A percentile compares a stretch with the other conserved stretches of the same genome.
phyloP scores from a whole-genome alignment of 2,888 invertebrate genomes.

The Aromia moschata region DNA sequence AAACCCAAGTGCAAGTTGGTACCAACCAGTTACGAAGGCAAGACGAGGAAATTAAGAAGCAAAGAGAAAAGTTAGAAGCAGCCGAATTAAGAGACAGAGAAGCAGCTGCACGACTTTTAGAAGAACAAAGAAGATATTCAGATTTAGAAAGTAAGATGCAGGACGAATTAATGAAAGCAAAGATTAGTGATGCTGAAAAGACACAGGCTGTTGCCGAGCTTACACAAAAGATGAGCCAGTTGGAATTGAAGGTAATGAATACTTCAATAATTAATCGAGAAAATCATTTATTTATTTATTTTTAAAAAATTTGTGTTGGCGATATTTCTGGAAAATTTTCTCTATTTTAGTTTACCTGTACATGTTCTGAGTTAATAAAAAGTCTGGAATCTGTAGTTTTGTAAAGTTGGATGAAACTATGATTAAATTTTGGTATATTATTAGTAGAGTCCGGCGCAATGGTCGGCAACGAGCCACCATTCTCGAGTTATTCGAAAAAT shows the following conservation, averaged over 20 bases:
- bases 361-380: too few species aligned
- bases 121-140: constrained; percentile 81
- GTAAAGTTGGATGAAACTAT: too few species aligned
- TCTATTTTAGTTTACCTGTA: too few species aligned
- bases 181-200: constrained; percentile 94
- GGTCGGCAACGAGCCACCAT: too few species aligned
- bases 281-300: too few species aligned
- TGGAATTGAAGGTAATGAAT: constrained; percentile 91
- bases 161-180: constrained; percentile 92
- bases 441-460: too few species aligned
- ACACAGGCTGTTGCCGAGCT: constrained; percentile 93
- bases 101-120: constrained; percentile 79
- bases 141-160: constrained; percentile 77
- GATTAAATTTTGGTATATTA: too few species aligned
- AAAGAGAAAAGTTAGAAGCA: constrained; percentile 82
- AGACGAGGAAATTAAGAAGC: constrained; percentile 89
- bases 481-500: too few species aligned
- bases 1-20: constrained; percentile 92
- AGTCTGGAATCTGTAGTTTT: too few species aligned
- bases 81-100: constrained; percentile 79
- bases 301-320: too few species aligned
- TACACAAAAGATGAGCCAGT: constrained; percentile 90
- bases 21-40: constrained; percentile 89
- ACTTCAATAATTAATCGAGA: too few species aligned
- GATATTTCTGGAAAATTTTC: too few species aligned